Evolutionary conservation across 2,888 invertebrate species (phyloP).

Genomic region (Drosophila maculinotata): DNA sequence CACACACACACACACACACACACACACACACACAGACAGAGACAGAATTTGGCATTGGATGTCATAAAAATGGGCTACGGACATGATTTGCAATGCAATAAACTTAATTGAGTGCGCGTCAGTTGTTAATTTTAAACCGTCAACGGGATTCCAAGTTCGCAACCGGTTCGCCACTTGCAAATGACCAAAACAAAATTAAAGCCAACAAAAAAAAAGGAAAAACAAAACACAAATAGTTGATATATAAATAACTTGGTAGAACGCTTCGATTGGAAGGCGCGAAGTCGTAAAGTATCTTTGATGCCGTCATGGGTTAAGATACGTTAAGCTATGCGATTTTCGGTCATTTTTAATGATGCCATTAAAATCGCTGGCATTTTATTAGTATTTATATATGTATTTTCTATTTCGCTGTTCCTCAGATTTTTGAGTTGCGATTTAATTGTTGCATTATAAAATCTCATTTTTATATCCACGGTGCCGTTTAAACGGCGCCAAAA

Average conservation of each 20-base stretch:
- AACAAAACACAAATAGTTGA: conserved; percentile 26
- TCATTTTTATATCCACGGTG: conserved; percentile 43
- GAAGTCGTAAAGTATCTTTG: conserved; percentile 65
- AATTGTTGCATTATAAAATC: conserved; percentile 63
- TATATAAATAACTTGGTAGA: conserved; percentile 27
- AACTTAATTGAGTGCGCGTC: conserved; percentile 81
- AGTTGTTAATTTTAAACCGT: conserved; percentile 77
- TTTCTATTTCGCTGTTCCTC: conserved; percentile 15
- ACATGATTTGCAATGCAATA: conserved; percentile 80
- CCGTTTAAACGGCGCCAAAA: conserved; percentile 73
- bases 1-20: background rate
- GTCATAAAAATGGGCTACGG: conserved; percentile 77
- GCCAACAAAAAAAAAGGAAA: conserved; percentile 19
- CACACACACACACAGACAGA: conserved; percentile 4
- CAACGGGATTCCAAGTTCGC: conserved; percentile 24
- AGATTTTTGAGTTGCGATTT: conserved; percentile 57
- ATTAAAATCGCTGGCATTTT: conserved; percentile 58
- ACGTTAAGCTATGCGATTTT: conserved; percentile 43
- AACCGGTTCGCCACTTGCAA: conserved; percentile 56
- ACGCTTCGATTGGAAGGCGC: conserved; percentile 56
- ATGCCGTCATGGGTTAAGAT: conserved; percentile 64
- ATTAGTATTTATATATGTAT: conserved; percentile 1
- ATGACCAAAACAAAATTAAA: conserved; percentile 17
- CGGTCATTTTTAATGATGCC: conserved; percentile 62
- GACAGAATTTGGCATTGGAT: conserved; percentile 45